A percentile compares a stretch with the other conserved stretches of the same genome.
Conservation (phyloP, 1,140 invertebrate genomes). For the Drosophila sechellia region DNA sequence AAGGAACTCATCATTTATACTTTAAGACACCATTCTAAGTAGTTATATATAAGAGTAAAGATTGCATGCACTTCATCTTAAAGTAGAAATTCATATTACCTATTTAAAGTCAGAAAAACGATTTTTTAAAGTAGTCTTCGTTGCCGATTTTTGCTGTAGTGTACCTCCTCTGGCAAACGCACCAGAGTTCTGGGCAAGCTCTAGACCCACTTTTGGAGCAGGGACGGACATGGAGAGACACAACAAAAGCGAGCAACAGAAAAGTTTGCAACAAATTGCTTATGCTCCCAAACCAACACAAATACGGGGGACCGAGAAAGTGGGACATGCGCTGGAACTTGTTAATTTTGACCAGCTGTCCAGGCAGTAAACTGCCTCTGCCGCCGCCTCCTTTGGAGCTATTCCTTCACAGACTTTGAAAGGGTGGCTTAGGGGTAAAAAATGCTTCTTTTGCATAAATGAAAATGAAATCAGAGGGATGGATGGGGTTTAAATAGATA, state of each 20-base stretch:
- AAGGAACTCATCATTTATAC: too few species aligned
- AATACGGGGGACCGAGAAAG: slow-evolving; percentile 13
- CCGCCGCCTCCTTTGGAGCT: neutral
- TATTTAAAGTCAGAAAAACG: neutral
- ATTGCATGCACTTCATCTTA: too few species aligned
- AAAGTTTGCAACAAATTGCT: slow-evolving; percentile 80
- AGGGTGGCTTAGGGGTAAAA: slow-evolving; percentile 29
- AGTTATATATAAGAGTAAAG: too few species aligned
- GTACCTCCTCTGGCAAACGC: slow-evolving; percentile 40
- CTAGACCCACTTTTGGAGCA: neutral
- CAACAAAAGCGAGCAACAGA: slow-evolving; percentile 64
- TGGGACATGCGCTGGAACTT: slow-evolving; percentile 69
- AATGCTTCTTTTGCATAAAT: slow-evolving; percentile 74
- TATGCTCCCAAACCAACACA: slow-evolving; percentile 68
- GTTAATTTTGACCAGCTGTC: slow-evolving; percentile 81
- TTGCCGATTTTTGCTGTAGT: neutral
- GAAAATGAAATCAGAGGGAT: slow-evolving; percentile 38
- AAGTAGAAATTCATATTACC: too few species aligned
- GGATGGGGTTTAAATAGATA: slow-evolving; percentile 30
- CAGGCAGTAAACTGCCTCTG: slow-evolving; percentile 59
- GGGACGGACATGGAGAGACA: slow-evolving; percentile 1
- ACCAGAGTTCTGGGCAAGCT: slow-evolving; percentile 36
- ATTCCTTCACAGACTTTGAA: slow-evolving; percentile 1
- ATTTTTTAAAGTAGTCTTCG: too few species aligned
- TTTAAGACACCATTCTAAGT: too few species aligned